A percentile compares a stretch with the other conserved stretches of the same genome.
phyloP scores from a whole-genome alignment of 2,113 vertebrate species.

The Petroica traversi region DNA sequence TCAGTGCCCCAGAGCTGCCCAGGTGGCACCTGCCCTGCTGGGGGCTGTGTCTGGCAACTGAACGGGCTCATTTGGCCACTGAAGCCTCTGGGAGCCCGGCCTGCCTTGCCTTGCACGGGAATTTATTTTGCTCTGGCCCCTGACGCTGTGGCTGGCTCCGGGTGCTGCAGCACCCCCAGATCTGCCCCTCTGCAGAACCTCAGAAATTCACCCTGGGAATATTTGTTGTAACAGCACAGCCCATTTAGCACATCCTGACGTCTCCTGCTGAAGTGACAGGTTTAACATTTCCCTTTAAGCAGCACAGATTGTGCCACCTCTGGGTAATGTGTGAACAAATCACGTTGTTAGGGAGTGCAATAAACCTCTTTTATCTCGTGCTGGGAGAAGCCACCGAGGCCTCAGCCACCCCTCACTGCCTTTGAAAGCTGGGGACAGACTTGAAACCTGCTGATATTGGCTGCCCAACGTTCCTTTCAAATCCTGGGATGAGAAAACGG shows the following conservation, averaged over 20 bases:
- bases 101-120: not conserved
- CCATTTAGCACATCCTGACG: not conserved
- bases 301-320: not conserved
- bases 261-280: conserved; percentile 22
- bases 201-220: not conserved
- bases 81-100: not conserved
- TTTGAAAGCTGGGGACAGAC: accelerated
- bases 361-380: not conserved
- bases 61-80: not conserved
- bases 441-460: not conserved
- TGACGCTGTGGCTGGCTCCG: accelerated
- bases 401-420: accelerated
- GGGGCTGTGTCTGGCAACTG: not conserved
- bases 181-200: not conserved
- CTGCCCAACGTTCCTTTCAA: not conserved
- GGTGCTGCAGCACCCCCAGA: not conserved
- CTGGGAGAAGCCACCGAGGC: not conserved
- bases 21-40: not conserved
- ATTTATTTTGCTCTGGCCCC: not conserved
- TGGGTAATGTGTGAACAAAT: conserved; percentile 24
- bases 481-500: not conserved
- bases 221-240: not conserved
- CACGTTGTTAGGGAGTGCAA: not conserved
- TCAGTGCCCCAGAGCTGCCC: accelerated
- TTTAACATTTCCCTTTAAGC: conserved; percentile 33